These are phyloP conservation scores for Brachionus calyciflorus DNA, from an alignment of 1,140 invertebrate genomes.

Conservation along the genomic window DNA sequence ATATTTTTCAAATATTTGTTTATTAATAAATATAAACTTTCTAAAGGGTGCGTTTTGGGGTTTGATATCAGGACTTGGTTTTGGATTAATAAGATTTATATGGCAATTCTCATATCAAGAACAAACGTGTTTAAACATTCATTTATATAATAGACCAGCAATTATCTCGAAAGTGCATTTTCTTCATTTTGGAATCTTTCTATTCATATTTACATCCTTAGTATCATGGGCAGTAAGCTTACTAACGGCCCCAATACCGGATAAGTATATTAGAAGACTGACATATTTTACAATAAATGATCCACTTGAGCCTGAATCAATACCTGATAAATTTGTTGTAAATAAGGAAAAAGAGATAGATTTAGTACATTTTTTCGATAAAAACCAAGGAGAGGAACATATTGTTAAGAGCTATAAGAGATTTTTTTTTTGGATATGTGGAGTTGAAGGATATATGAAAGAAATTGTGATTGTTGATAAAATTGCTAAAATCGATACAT, in stretches of 20 bases:
- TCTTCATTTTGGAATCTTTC: constrained; percentile 56
- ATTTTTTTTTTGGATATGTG: constrained; percentile 39
- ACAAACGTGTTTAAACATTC: constrained; percentile 51
- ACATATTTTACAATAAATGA: constrained; percentile 37
- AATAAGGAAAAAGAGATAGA: background rate
- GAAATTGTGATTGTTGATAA: background rate
- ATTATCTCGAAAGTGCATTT: constrained; percentile 53
- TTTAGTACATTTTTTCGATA: background rate
- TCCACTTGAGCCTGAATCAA: constrained; percentile 4
- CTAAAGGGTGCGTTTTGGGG: constrained; percentile 65
- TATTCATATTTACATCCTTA: constrained; percentile 53
- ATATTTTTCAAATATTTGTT: no score
- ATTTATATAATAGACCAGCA: constrained; percentile 47
- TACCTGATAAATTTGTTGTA: background rate
- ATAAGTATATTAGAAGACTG: constrained; percentile 50
- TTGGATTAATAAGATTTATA: constrained; percentile 59
- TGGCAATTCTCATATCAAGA: constrained; percentile 53
- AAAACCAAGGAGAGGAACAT: background rate
- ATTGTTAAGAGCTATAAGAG: background rate
- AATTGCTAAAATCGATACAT: background rate
- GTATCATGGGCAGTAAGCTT: constrained; percentile 52
- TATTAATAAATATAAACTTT: no score
- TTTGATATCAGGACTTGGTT: constrained; percentile 61
- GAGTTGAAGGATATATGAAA: constrained; percentile 2
- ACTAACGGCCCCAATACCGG: constrained; percentile 54